phyloP scores from a whole-genome alignment of 2,113 vertebrate genomes.

The Campylorhamphus procurvoides region DNA sequence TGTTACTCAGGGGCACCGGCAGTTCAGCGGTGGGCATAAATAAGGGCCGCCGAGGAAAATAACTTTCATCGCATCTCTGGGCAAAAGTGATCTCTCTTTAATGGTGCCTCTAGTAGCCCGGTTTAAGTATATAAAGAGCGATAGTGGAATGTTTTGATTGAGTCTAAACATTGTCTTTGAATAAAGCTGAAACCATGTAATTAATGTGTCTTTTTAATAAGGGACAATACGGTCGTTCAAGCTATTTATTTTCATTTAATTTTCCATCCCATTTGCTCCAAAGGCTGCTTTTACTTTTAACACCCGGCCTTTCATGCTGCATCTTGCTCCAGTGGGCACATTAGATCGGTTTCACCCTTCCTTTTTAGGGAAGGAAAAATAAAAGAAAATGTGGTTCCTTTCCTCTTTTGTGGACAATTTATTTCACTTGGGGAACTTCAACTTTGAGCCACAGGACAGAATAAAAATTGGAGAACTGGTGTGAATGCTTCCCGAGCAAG shows the following conservation, averaged over 20 bases:
- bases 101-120: conserved; percentile 76
- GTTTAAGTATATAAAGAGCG: conserved; percentile 82
- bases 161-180: conserved; percentile 90
- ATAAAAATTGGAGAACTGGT: conserved; percentile 85
- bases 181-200: conserved; percentile 95
- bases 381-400: conserved; percentile 88
- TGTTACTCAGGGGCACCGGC: conserved; percentile 75
- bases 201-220: conserved; percentile 97
- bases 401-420: conserved; percentile 86
- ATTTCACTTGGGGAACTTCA: conserved; percentile 88
- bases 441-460: conserved; percentile 86
- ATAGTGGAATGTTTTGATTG: conserved; percentile 90
- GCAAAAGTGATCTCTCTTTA: conserved; percentile 78
- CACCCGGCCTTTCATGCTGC: conserved; percentile 86
- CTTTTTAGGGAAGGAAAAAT: conserved; percentile 83
- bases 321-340: conserved; percentile 87
- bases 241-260: conserved; percentile 99
- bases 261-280: conserved; percentile 98
- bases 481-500: conserved; percentile 83
- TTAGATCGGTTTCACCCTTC: conserved; percentile 88
- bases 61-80: conserved; percentile 64
- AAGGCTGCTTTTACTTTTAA: conserved; percentile 91
- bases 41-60: conserved; percentile 61
- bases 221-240: conserved; percentile 93
- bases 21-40: conserved; percentile 69